Evolutionary conservation across 2,797 vertebrate species (phyloP), one percentile per base, ranked within the genome.

Genomic region (Onychomys arenicola): DNA sequence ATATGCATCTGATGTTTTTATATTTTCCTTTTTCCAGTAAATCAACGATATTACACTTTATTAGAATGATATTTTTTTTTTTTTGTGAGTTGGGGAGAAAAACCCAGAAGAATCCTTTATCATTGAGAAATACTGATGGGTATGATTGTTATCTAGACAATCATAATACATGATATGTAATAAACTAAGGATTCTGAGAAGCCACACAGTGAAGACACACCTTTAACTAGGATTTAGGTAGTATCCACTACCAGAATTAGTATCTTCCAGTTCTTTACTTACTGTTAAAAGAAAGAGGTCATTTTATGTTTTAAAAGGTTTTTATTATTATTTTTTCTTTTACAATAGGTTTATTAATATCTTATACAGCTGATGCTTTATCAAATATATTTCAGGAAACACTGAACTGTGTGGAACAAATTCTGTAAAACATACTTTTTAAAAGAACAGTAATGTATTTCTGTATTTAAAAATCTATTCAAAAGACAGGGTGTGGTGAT

Each of bases 141-240:
- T 65, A 14, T 37, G 75, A 34, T 78, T 52, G 14, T 63, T 32
- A 3, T 90, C 17, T 76, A 27, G 59, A 93, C 32, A 63, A 19
- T 76, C 5, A 0, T 27, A 88, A 13, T 59, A 29, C 27, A 43
- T 75, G 52, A 21, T 86, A 34, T 37, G 3, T 37, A 84, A 78
- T 89, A 73, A 89, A 40, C 75, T 63, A 92, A 86, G 71, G 61
- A n/a, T 69, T 90, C 40, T 93, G 59, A 90, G n/a, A 96, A 76
- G 34, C 40, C 40, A 12, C 4, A 43, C 13, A 81, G 46, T 71
- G 63, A 61, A 93, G 40, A n/a, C 40, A 82, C 40, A 25, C 11
- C 19, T 77, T 86, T 92, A 49, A 76, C 19, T 92, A 63, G 37
- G 19, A 90, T 34, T 89, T 96, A n/a, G 75, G 13, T 16, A 80